phyloP scores from a whole-genome alignment of 2,888 invertebrate species.

The Cerastis leucographa region DNA sequence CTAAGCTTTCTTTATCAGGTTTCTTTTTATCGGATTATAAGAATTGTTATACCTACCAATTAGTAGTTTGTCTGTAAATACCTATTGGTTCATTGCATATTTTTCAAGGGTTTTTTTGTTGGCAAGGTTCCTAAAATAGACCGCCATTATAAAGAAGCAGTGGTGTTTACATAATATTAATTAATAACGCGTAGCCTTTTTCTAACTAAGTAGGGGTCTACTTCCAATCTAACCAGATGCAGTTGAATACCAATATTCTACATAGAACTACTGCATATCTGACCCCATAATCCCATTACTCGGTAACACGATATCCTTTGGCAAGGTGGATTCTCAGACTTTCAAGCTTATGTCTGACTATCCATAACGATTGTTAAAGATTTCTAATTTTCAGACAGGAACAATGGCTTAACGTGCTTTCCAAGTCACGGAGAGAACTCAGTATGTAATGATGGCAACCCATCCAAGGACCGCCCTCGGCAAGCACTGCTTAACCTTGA shows the following conservation, averaged over 20 bases:
- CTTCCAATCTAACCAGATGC: neutral
- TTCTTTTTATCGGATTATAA: slow-evolving; percentile 6
- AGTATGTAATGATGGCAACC: neutral
- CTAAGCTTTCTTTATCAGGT: neutral
- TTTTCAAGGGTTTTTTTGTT: neutral
- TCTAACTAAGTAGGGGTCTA: neutral
- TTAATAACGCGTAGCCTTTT: neutral
- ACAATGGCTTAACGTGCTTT: neutral
- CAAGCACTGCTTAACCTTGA: neutral
- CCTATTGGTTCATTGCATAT: neutral
- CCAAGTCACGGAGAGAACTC: neutral
- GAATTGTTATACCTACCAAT: neutral
- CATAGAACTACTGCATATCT: neutral
- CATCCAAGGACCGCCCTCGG: neutral
- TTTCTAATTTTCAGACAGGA: neutral
- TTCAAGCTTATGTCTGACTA: neutral
- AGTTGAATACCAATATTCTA: neutral
- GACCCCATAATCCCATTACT: neutral
- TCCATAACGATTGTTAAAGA: neutral
- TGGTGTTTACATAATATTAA: too few species aligned
- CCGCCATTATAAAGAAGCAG: too few species aligned
- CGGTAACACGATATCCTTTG: neutral
- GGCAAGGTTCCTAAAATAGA: neutral
- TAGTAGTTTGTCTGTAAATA: neutral
- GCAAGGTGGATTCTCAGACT: neutral